These are phyloP conservation scores for Alligator sinensis DNA, from an alignment of 2,113 vertebrate genomes.

Conservation along the genomic window DNA sequence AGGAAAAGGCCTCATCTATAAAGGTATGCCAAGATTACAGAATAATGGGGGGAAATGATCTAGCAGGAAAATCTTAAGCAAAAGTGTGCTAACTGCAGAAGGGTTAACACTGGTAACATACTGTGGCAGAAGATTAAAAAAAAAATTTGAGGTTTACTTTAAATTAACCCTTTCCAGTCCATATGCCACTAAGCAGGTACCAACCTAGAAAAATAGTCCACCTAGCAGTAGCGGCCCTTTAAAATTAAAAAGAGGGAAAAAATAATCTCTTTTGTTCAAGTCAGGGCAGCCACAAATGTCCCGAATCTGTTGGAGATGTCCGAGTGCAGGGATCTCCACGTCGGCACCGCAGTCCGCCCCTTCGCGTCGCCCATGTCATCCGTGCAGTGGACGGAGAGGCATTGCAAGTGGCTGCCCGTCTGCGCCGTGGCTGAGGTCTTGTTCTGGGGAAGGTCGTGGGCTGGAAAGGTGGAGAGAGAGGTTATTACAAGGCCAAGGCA, in stretches of 20 bases:
- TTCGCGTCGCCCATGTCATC: conserved; percentile 94
- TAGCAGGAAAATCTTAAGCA: conserved; percentile 75
- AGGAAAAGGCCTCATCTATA: conserved; percentile 77
- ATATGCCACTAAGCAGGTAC: conserved; percentile 83
- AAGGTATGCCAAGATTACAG: conserved; percentile 76
- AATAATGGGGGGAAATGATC: conserved; percentile 63
- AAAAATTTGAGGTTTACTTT: conserved; percentile 80
- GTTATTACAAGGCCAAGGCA: not conserved
- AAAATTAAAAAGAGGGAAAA: conserved; percentile 61
- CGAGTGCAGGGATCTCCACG: conserved; percentile 97
- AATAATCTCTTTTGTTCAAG: conserved; percentile 84
- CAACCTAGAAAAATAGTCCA: conserved; percentile 82
- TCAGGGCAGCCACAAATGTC: conserved; percentile 96
- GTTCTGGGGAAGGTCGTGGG: conserved; percentile 90
- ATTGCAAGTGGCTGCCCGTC: conserved; percentile 93
- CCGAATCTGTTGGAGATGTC: conserved; percentile 99
- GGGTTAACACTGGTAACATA: conserved; percentile 83
- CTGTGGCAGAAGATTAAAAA: conserved; percentile 79
- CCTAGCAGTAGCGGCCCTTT: conserved; percentile 80
- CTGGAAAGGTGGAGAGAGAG: conserved; percentile 79
- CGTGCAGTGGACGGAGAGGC: conserved; percentile 98
- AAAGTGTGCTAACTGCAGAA: conserved; percentile 80
- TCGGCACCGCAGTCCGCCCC: conserved; percentile 91
- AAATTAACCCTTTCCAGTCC: conserved; percentile 87
- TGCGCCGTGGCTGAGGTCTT: conserved; percentile 84